phyloP scores from a whole-genome alignment of 2,797 vertebrate genomes.

The Sebastiscus tertius region DNA sequence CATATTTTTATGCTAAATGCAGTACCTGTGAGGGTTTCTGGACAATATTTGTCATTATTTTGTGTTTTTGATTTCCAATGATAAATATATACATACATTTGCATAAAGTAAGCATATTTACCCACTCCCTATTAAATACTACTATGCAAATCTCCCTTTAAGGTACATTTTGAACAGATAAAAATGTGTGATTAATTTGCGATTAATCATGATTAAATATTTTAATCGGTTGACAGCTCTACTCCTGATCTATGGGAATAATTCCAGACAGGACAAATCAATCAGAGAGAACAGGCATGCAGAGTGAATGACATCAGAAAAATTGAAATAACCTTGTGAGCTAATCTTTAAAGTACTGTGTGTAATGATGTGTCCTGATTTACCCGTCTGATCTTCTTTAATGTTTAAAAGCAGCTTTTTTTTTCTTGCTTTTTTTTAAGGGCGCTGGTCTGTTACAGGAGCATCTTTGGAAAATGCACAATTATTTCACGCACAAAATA shows the following conservation, averaged over 20 bases:
- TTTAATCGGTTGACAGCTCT: no score
- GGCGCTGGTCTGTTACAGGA: neutral
- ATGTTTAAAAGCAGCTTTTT: neutral
- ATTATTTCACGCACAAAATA: conserved; percentile 14
- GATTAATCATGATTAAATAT: no score
- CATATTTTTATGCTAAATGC: no score
- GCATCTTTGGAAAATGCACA: conserved; percentile 39
- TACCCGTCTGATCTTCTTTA: neutral
- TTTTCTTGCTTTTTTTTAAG: neutral
- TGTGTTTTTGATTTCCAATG: no score
- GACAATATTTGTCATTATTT: no score
- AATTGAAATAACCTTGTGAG: neutral
- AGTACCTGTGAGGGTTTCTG: no score
- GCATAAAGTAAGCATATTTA: no score
- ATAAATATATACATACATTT: no score
- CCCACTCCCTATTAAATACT: no score
- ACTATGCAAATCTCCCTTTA: no score
- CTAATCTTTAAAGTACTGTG: neutral
- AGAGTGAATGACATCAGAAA: neutral
- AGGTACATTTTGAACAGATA: no score
- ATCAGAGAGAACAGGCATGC: neutral
- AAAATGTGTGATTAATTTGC: no score
- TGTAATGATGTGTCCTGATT: neutral
- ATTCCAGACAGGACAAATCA: neutral
- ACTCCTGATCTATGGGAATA: neutral